Evolutionary conservation across 2,113 vertebrate species (phyloP), one percentile per base, ranked within the genome.

Genomic region (Cynopterus brachyotis): DNA sequence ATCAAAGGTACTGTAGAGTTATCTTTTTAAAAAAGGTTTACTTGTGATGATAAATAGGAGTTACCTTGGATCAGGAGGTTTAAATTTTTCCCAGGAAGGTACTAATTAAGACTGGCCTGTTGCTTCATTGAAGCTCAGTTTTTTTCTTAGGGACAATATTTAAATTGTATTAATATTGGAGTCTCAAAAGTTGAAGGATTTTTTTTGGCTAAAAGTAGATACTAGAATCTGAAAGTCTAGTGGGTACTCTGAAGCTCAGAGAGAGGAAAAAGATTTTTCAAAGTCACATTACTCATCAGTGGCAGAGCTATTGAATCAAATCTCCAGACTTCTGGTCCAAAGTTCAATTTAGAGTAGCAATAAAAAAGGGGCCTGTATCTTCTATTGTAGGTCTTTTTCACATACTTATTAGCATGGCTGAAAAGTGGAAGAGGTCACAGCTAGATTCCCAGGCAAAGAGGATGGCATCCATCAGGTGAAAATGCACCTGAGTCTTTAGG

Each of bases 121-220:
- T 94, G 37, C 35, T 15, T 66, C 73, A 45, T 30, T 53, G 40
- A 75, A 95, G 59, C 66, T 35, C 13, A 12, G 7, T 35, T 95
- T 96, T 86, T 86, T 24, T 83, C 72, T 80, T 87, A 88, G 62
- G 96, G 32, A 85, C 3, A 50, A 45, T 95, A 84, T 94, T 94
- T 70, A 94, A 90, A 55, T 88, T 70, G 28, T 53, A 90, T 96
- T 83, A 75, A 83, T 93, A 95, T 30, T 70, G n/a, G 12, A 92
- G 45, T 94, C 40, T 94, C n/a, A 92, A 92, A 97, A 96, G 24
- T 30, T 8, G 17, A 91, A 37, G 28, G 17, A 82, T 35, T 80
- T 42, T 42, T 50, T 81, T 81, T 92, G 55, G 55, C 82, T 96
- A 93, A 93, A 93, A 84, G 66, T 40, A 91, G 40, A 53, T 70